Base-by-base conservation (phyloP, 2,797 vertebrate genomes). In the Alectoris magna region DNA sequence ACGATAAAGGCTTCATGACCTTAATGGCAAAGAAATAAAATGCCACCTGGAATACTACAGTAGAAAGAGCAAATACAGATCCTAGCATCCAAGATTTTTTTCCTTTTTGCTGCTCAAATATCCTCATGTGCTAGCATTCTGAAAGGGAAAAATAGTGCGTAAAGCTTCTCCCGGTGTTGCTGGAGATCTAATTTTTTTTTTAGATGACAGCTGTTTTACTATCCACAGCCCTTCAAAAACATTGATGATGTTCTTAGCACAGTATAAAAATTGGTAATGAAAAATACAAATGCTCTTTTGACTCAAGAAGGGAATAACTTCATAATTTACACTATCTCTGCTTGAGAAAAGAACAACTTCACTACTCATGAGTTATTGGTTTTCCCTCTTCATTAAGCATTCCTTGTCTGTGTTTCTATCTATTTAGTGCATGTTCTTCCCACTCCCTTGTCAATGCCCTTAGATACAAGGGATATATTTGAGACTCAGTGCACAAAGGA, bases 221-320 rank as follows among this genome's bases (percentile, higher is more conserved):
- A 44, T 18, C 29, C 21, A 69, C 26, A 91, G 18, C 10, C 12
- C 10, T 78, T 86, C 46, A 82, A 79, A 92, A 71, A 87, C 72
- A 43, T 41, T 82, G 60, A 77, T 91, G 63, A 91, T 56, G 4
- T 84, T 90, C 44, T 87, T 70, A 91, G 46, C 24, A 43, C 46
- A 82, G 64, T 82, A 49, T 60, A 89, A 94, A 92, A 94, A 64
- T 68, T 70, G 10, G n/a, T 94, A 12, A 62, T 89, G 62, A 95
- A 95, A 96, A 67, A 70, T 92, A 84, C n/a, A 95, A 95, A 93
- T 93, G 86, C 62, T 68, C 27, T 96, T 97, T 95, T 24, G 24
- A 77, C 66, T 92, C 84, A 6, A 83, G 62, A 77, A 95, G 64
- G 63, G 48, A 95, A 89, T 86, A 34, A 69, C 72, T 96, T 96